Percentiles rank a stretch among this genome's conserved stretches.
phyloP scores from a whole-genome alignment of 2,797 vertebrate species.

The Microctenopoma stevenorrisi region DNA sequence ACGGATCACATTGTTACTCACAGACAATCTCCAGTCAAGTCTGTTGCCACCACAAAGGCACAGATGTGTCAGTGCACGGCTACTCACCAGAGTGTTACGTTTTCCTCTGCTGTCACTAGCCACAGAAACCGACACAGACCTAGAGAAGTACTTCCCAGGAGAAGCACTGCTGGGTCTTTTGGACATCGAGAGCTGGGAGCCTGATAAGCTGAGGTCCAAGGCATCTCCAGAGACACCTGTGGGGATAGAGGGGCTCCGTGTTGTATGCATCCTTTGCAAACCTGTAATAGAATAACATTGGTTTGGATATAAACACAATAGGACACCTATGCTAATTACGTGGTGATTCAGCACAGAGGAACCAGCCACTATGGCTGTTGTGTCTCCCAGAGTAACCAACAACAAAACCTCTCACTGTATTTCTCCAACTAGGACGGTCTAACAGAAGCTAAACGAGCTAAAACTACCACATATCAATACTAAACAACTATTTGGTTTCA shows the following conservation, averaged over 20 bases:
- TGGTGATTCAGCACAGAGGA: not conserved
- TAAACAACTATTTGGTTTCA: not conserved
- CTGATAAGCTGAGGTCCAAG: constrained; percentile 86
- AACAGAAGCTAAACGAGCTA: not conserved
- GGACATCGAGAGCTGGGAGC: constrained; percentile 83
- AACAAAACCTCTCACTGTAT: constrained; percentile 30
- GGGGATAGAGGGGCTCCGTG: constrained; percentile 80
- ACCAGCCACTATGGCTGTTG: constrained; percentile 14
- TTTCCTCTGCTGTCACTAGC: constrained; percentile 83
- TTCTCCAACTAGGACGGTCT: not conserved
- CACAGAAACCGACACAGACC: constrained; percentile 87
- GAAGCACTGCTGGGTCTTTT: constrained; percentile 88
- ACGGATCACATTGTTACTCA: not conserved
- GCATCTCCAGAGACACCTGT: constrained; percentile 54
- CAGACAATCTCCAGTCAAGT: not conserved
- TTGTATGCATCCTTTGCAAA: constrained; percentile 86
- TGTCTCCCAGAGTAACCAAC: constrained; percentile 53
- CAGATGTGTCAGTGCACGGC: not conserved
- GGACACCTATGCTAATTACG: not conserved
- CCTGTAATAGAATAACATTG: constrained; percentile 8
- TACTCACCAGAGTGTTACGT: constrained; percentile 87
- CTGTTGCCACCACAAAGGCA: not conserved
- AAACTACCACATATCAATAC: not conserved
- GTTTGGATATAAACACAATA: not conserved
- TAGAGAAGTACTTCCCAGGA: constrained; percentile 80